Evolutionary conservation across 1,140 invertebrate species (phyloP), one percentile per base, ranked within the genome.

Genomic region (Bombyx mori): DNA sequence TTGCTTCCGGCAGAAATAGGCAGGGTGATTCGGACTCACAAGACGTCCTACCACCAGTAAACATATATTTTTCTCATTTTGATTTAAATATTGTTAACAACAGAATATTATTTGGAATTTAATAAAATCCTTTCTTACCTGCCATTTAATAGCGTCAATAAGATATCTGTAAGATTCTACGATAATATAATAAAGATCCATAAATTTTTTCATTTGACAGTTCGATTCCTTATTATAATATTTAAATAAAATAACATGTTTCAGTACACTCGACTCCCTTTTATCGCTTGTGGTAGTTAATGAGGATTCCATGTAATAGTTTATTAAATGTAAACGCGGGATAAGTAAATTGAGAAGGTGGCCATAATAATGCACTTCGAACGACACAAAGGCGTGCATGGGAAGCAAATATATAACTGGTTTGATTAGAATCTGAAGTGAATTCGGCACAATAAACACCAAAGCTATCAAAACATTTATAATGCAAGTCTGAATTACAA

Each of bases 121-220:
- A 52, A 26, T 42, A 35, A 8, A 52, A 54, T 44, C 35, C 48
- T n/a, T 48, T 51, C 44, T 61, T 71, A 85, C 79, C 77, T 85
- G 79, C 75, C 77, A 85, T 67, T 80, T 82, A 6, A 82, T 65
- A 8, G 73, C 73, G 43, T 76, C 65, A 26, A 79, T 75, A 52
- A 85, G 64, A 46, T 57, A 71, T 43, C 79, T 77, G 52, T 75
- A 82, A n/a, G 71, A 60, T 10, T 66, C 73, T 45, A 82, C 73
- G 7, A 79, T 61, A 53, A 63, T 77, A 9, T 79, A 66, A 58
- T 82, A 85, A 7, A 75, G 66, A 54, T 73, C 65, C 64, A 82
- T 75, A 35, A 85, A 44, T 46, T 72, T 80, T 0, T 68, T 70
- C 60, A 82, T 75, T 52, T 76, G 58, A 42, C 60, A 52, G 42